Evolutionary conservation across 2,113 vertebrate species (phyloP), one percentile per base, ranked within the genome.

Genomic region (Dendrocopos noguchii): DNA sequence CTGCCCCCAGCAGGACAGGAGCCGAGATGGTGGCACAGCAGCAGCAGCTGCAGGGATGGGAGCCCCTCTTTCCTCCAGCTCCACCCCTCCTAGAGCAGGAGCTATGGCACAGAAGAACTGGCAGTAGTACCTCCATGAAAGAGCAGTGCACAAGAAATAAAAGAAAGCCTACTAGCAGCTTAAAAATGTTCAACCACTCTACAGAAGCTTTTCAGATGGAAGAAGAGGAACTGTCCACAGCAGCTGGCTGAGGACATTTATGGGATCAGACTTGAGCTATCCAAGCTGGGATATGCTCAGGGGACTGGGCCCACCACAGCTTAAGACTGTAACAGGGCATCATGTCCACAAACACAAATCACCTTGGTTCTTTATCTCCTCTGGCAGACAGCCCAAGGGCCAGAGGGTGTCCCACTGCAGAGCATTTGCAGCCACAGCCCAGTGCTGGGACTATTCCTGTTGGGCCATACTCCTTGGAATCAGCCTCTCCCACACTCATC

Each of bases 281-380:
- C 70, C 80, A 78, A 65, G 73, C 33, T 50, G 55, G 50, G 39
- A 88, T 0, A 4, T 5, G 34, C 15, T 9, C 28, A 70, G 34
- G 28, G 27, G 20, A 56, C 12, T 10, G 1, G 10, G 42, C 9
- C 34, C 46, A 78, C 25, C 19, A 47, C 13, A 22, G 25, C 5
- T 31, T 46, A 10, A 34, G 59, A 25, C 9, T n/a, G 27, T 24
- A 63, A 50, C n/a, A 80, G 61, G 42, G 75, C 16, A 16, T 11
- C 19, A 13, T 1, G 2, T 10, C 33, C 4, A 3, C 50, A 20
- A 55, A 61, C 22, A 71, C 39, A 8, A 61, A 55, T 3, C 0
- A 0, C 29, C 39, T 76, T 31, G 2, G 47, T 19, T 80, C 44
- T 84, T 20, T 28, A 59, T 22, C 74, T 87, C 44, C 80, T 66